A percentile compares a stretch with the other conserved stretches of the same genome.
Conservation (phyloP, 2,797 vertebrate species). For the Cyclura pinguis region DNA sequence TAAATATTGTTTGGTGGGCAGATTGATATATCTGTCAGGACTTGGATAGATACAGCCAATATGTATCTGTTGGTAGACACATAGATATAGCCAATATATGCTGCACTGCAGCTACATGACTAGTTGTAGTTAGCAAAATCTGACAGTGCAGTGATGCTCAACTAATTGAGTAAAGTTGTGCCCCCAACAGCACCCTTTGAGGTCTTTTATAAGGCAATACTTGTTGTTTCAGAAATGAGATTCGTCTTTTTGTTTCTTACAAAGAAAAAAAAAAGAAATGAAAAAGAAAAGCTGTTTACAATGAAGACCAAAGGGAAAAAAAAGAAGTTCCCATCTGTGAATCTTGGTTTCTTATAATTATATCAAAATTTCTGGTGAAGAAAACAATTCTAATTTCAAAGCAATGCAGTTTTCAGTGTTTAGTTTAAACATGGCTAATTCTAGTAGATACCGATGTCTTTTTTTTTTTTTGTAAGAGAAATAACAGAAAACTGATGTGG, state of each 20-base stretch:
- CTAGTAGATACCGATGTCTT: neutral
- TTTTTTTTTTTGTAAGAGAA: neutral
- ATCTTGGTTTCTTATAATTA: slow-evolving; percentile 45
- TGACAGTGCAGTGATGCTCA: slow-evolving; percentile 29
- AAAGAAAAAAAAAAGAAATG: slow-evolving; percentile 51
- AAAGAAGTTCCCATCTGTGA: slow-evolving; percentile 55
- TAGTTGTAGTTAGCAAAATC: slow-evolving; percentile 40
- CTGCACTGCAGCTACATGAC: neutral
- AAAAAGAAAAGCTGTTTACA: slow-evolving; percentile 62
- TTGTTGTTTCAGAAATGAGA: slow-evolving; percentile 46
- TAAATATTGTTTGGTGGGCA: too few relatives aligned
- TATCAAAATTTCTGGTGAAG: slow-evolving; percentile 34
- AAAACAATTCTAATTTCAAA: slow-evolving; percentile 37
- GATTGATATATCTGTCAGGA: too few relatives aligned
- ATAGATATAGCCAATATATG: slow-evolving; percentile 17
- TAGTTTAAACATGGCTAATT: slow-evolving; percentile 31
- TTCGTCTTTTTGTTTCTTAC: slow-evolving; percentile 48
- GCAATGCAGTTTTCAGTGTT: slow-evolving; percentile 8
- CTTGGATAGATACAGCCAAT: too few relatives aligned
- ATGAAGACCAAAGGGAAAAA: slow-evolving; percentile 35
- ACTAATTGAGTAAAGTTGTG: slow-evolving; percentile 54
- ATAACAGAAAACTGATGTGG: neutral
- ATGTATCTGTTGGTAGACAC: neutral
- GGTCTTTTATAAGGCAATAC: slow-evolving; percentile 39
- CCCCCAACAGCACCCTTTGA: slow-evolving; percentile 16